These are phyloP conservation scores for Drosophila virilis DNA, from an alignment of 1,140 invertebrate species.

Conservation along the genomic window DNA sequence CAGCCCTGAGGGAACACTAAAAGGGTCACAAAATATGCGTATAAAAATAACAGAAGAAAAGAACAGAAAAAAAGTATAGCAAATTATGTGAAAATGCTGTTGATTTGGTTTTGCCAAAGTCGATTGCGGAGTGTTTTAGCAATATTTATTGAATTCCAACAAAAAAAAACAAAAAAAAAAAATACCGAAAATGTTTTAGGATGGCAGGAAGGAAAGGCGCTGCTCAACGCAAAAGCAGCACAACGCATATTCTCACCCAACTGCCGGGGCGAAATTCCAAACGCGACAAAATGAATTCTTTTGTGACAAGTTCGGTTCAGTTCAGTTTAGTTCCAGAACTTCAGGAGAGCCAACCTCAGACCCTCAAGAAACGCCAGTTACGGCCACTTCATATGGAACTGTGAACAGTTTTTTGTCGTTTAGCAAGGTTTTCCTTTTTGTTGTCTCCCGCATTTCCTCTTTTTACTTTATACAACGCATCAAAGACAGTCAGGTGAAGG, in stretches of 20 bases:
- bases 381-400: conserved; percentile 47
- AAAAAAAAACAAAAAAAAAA: conserved; percentile 31
- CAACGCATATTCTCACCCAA: conserved; percentile 59
- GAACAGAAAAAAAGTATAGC: conserved; percentile 2
- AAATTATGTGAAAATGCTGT: conserved; percentile 72
- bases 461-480: conserved; percentile 52
- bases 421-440: conserved; percentile 12
- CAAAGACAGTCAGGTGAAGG: conserved; percentile 79
- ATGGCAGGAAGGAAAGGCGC: conserved; percentile 14
- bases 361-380: conserved; percentile 27
- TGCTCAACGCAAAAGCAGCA: conserved; percentile 56
- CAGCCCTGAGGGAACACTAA: conserved; percentile 11
- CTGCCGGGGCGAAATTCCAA: conserved; percentile 59
- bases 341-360: not conserved
- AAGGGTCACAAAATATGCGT: conserved; percentile 35
- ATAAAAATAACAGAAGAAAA: conserved; percentile 62
- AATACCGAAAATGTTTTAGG: conserved; percentile 13
- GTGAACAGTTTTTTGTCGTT: conserved; percentile 14
- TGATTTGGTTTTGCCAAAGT: conserved; percentile 34
- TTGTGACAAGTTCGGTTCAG: conserved; percentile 68
- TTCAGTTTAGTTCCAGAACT: conserved; percentile 47
- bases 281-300: conserved; percentile 79
- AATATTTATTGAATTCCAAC: conserved; percentile 81
- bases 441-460: conserved; percentile 11
- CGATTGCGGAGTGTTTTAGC: conserved; percentile 72